phyloP scores from a whole-genome alignment of 2,113 vertebrate species.

The Aplodontia rufa region DNA sequence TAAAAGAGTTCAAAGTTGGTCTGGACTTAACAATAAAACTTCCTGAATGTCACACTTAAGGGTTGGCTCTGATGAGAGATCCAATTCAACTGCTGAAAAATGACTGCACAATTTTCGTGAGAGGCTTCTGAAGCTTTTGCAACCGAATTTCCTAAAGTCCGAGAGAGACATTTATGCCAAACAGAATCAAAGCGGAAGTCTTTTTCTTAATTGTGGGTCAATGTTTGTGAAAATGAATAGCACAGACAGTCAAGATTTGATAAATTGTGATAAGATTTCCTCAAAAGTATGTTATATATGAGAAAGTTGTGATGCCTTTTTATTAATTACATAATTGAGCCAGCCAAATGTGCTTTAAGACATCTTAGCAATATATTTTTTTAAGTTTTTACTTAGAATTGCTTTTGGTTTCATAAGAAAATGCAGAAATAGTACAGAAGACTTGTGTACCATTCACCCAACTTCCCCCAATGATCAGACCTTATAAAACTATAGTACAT shows the following conservation, averaged over 20 bases:
- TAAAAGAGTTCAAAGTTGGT: neutral
- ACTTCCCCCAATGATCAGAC: neutral
- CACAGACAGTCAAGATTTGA: neutral
- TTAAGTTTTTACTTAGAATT: neutral
- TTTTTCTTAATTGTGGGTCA: neutral
- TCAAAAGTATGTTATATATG: neutral
- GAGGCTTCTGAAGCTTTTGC: neutral
- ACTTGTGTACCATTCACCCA: neutral
- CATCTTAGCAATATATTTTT: neutral
- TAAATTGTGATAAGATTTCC: neutral
- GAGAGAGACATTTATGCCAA: neutral
- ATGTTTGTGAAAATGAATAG: neutral
- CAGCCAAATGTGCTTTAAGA: neutral
- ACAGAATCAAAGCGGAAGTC: neutral
- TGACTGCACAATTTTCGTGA: neutral
- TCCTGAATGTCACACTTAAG: neutral
- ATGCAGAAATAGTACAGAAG: neutral
- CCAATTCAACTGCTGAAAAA: neutral
- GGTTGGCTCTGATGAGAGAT: neutral
- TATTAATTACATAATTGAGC: neutral
- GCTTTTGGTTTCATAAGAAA: constrained; percentile 21
- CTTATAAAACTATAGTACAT: neutral
- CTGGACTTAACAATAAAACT: neutral
- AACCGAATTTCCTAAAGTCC: constrained; percentile 16
- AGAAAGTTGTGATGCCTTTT: neutral